Evolutionary conservation across 2,888 invertebrate genomes (phyloP).

Genomic region (Beris chalybata): DNA sequence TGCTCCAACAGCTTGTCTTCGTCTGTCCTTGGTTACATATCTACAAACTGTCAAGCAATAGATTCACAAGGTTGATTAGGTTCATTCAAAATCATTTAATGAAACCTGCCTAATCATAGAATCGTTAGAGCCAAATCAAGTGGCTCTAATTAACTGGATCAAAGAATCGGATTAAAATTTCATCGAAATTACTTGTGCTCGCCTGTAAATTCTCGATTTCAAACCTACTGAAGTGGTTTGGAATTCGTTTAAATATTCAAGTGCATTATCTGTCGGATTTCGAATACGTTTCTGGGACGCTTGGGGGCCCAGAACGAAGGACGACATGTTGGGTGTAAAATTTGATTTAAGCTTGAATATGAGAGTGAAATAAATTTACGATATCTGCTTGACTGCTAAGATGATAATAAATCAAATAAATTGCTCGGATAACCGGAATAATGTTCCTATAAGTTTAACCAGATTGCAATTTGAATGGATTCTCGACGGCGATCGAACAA

Average conservation of each 20-base stretch:
- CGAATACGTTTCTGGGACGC: no score
- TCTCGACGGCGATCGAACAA: no score
- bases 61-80: neutral
- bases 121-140: slow-evolving; percentile 23
- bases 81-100: neutral
- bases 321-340: neutral
- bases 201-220: slow-evolving; percentile 14
- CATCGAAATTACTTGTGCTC: slow-evolving; percentile 12
- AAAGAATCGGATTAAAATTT: slow-evolving; percentile 30
- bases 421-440: no score
- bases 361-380: neutral
- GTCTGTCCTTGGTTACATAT: slow-evolving; percentile 8
- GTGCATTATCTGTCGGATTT: slow-evolving; percentile 23
- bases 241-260: slow-evolving; percentile 26
- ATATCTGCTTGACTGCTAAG: no score
- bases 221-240: slow-evolving; percentile 16
- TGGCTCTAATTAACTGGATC: slow-evolving; percentile 24
- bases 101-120: slow-evolving; percentile 13
- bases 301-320: no score
- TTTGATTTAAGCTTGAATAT: neutral
- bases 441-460: no score
- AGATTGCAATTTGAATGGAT: no score
- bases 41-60: neutral
- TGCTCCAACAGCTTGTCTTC: neutral
- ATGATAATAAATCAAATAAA: no score